phyloP scores from a whole-genome alignment of 2,113 vertebrate genomes.

The Aplodontia rufa region DNA sequence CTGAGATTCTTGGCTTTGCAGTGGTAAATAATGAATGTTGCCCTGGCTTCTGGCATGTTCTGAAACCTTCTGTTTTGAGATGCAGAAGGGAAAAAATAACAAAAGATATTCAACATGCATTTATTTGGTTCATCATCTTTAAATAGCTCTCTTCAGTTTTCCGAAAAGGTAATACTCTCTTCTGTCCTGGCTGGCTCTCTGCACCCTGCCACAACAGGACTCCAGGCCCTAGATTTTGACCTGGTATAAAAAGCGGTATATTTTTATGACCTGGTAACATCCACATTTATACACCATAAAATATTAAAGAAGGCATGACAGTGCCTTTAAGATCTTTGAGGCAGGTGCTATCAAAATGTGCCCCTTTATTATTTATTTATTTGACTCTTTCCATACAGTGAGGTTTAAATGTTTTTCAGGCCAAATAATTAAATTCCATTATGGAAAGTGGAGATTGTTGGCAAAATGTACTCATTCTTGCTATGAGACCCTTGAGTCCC shows the following conservation, averaged over 20 bases:
- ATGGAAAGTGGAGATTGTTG: conserved; percentile 68
- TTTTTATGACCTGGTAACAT: conserved; percentile 77
- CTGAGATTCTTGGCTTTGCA: conserved; percentile 79
- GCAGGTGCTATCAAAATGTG: conserved; percentile 76
- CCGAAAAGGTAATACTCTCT: conserved; percentile 22
- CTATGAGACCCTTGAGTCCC: conserved; percentile 52
- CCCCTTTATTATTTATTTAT: conserved; percentile 81
- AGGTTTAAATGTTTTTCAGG: conserved; percentile 72
- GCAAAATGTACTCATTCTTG: conserved; percentile 57
- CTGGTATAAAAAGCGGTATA: conserved; percentile 75
- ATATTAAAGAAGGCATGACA: conserved; percentile 78
- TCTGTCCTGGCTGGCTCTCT: conserved; percentile 32
- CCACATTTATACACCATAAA: conserved; percentile 78
- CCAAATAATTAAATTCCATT: conserved; percentile 78
- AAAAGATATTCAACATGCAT: conserved; percentile 1
- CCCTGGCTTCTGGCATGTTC: conserved; percentile 80
- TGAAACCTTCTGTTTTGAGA: conserved; percentile 80
- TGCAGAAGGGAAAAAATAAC: conserved; percentile 26
- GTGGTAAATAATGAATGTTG: conserved; percentile 86
- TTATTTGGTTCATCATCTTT: conserved; percentile 60
- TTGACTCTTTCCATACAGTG: conserved; percentile 64
- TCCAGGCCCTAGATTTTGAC: conserved; percentile 60
- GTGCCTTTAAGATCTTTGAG: conserved; percentile 73
- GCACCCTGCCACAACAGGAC: conserved; percentile 30
- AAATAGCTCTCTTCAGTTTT: conserved; percentile 68